Conservation (phyloP, 2,888 invertebrate genomes). For the Netelia virgata region DNA sequence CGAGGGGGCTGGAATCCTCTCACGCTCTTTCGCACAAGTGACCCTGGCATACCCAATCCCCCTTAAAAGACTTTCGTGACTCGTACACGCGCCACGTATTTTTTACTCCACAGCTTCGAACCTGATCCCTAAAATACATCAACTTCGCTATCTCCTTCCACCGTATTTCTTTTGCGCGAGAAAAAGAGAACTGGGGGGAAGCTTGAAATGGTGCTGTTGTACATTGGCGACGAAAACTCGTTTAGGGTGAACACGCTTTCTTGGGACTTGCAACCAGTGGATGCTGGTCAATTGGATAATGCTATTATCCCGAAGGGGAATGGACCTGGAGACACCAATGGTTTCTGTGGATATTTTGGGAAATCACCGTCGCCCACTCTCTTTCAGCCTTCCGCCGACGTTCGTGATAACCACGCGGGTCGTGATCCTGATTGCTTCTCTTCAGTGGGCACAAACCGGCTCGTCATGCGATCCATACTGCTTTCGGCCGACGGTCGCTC, state of each 20-base stretch:
- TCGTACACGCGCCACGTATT: conserved; percentile 15
- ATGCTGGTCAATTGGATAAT: conserved; percentile 56
- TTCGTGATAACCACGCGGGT: conserved; percentile 34
- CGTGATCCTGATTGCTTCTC: conserved; percentile 76
- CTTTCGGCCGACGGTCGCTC: conserved; percentile 43
- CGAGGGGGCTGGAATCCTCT: conserved; percentile 24
- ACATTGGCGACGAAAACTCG: conserved; percentile 18
- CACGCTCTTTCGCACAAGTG: conserved; percentile 26
- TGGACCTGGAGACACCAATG: conserved; percentile 21
- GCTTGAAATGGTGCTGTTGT: background rate
- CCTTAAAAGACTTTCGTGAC: conserved; percentile 21
- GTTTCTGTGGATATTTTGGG: conserved; percentile 41
- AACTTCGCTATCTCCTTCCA: background rate
- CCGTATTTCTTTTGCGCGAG: background rate
- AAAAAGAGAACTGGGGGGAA: background rate
- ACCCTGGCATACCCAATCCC: background rate
- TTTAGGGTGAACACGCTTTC: conserved; percentile 44
- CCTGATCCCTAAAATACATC: conserved; percentile 18
- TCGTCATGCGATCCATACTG: conserved; percentile 33
- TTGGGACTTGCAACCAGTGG: conserved; percentile 20
- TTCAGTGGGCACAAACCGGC: conserved; percentile 62
- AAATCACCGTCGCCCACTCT: conserved; percentile 8
- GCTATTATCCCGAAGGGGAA: conserved; percentile 52
- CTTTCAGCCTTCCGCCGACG: background rate
- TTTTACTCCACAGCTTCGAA: conserved; percentile 12